A percentile compares a stretch with the other conserved stretches of the same genome.
Conservation (phyloP, 2,797 vertebrate genomes). For the Cryptoprocta ferox region DNA sequence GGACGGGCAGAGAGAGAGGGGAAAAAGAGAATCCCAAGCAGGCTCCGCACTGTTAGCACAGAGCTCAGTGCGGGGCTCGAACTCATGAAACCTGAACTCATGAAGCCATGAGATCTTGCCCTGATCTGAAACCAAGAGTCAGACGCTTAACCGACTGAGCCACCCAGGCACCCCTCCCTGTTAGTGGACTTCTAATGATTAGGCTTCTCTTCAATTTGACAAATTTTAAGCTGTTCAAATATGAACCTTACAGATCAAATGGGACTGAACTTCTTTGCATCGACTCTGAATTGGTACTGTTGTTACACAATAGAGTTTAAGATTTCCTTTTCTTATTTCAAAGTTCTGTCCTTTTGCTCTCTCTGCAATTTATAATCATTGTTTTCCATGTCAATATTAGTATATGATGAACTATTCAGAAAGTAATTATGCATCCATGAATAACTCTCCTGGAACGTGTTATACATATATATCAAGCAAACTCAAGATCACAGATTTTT, state of each 20-base stretch:
- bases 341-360: not conserved
- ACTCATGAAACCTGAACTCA: too few relatives aligned
- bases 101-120: too few relatives aligned
- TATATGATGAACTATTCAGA: constrained; percentile 46
- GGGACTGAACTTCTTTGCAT: not conserved
- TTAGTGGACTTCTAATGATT: not conserved
- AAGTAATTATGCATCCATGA: constrained; percentile 51
- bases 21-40: too few relatives aligned
- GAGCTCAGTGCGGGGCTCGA: too few relatives aligned
- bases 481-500: not conserved
- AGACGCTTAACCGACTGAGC: too few relatives aligned
- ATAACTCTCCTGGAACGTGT: constrained; percentile 19
- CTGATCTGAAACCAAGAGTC: too few relatives aligned
- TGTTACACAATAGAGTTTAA: constrained; percentile 14
- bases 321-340: constrained; percentile 11
- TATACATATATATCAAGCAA: constrained; percentile 29
- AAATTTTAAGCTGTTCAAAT: not conserved
- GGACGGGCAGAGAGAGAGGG: too few relatives aligned
- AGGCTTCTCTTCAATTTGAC: not conserved
- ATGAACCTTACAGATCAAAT: not conserved
- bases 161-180: too few relatives aligned
- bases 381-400: constrained; percentile 67
- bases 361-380: constrained; percentile 53
- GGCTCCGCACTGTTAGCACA: too few relatives aligned
- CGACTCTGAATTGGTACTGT: not conserved